Base-by-base conservation (phyloP, 2,888 invertebrate genomes). In the Eumerus sabulonum region DNA sequence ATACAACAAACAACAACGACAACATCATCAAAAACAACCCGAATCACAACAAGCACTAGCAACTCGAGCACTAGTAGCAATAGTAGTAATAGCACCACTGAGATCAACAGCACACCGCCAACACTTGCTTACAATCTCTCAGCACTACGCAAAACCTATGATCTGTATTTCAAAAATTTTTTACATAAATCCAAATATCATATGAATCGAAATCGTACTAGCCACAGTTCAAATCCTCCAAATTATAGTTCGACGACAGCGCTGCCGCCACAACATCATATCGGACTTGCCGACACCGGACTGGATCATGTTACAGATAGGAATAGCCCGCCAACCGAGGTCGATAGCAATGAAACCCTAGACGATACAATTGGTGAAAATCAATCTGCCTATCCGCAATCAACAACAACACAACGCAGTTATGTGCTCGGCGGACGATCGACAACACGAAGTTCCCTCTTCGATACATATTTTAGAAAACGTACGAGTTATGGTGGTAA, bases 391-490 rank as follows among this genome's bases (percentile, higher is more conserved):
- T 44, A 50, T 36, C 16, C 53, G 35, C 54, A 19, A 17, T 14
- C 45, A 17, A 56, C 82, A 66, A 68, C 81, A 63, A 83, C 84
- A 81, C 83, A 76, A 9, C 73, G 83, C 40, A 83, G 76, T 54
- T 77, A 82, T 60, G 60, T 82, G 1, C 77, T 83, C 17, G 83
- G 82, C 13, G 83, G 82, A 45, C 82, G 83, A 16, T 82, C 84
- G 44, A 82, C 84, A 60, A 84, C 84, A 27, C 83, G 85, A 79
- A 84, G 84, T 67, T 83, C 85, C 74, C 86, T 88, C 73, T 86
- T 87, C 82, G 89, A 89, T 82, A 84, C 86, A 38, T 89, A 89
- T 83, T 86, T 88, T 72, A 87, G 85, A 85, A 88, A 87, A 86
- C 83, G 81, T 68, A 76, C 72, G 38, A 67, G 68, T 54, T 44